phyloP scores from a whole-genome alignment of 2,888 invertebrate genomes.

The Escarpia spicata region DNA sequence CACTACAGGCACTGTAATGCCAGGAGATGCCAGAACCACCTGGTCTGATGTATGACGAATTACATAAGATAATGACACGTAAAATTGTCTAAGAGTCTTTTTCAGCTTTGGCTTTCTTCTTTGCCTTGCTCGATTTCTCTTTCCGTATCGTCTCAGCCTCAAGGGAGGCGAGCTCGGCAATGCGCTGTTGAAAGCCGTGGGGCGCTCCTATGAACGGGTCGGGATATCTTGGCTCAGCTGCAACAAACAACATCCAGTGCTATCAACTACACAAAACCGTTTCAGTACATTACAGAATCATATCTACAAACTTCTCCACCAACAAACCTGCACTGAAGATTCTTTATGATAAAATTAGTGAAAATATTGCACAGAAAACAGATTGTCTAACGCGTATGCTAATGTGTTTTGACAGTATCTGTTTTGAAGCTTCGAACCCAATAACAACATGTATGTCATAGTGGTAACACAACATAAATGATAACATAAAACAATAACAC shows the following conservation, averaged over 20 bases:
- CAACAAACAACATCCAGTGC: not conserved
- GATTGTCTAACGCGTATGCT: too few relatives aligned
- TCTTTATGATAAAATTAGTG: not conserved
- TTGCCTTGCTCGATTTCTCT: constrained; percentile 29
- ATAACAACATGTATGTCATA: too few relatives aligned
- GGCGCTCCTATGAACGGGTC: constrained; percentile 30
- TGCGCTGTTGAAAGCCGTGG: constrained; percentile 28
- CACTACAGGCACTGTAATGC: not conserved
- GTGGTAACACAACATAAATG: too few relatives aligned
- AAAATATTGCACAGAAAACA: not conserved
- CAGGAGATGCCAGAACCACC: not conserved
- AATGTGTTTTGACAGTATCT: too few relatives aligned
- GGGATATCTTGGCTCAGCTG: constrained; percentile 30
- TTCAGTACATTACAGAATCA: not conserved
- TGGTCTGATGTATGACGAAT: not conserved
- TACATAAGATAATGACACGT: not conserved
- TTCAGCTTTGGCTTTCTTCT: constrained; percentile 31
- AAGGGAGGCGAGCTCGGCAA: constrained; percentile 31
- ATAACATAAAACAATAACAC: too few relatives aligned
- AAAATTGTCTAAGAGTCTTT: constrained; percentile 20
- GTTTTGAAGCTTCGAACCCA: too few relatives aligned
- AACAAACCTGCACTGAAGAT: not conserved
- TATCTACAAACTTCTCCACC: not conserved
- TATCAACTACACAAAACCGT: not conserved
- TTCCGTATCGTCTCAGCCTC: constrained; percentile 34